These are phyloP conservation scores for Mesorhabditis sp. DNA, from an alignment of 2,888 invertebrate species.

Conservation along the genomic window DNA sequence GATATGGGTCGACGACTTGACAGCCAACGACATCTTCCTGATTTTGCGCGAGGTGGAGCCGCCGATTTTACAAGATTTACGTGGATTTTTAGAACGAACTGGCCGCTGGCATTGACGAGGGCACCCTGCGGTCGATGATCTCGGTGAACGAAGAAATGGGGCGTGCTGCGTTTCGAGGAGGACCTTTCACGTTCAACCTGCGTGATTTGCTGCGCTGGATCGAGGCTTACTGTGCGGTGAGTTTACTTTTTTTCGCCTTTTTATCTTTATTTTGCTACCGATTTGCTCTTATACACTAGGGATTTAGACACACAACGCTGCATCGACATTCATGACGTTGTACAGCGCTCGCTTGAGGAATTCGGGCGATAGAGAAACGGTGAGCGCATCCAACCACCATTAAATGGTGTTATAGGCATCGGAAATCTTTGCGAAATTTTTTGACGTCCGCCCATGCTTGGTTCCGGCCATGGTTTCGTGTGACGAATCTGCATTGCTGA, in stretches of 20 bases:
- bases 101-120: neutral
- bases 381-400: slow-evolving; percentile 6
- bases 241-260: neutral
- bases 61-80: slow-evolving; percentile 23
- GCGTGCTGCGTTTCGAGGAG: slow-evolving; percentile 65
- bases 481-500: neutral
- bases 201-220: slow-evolving; percentile 92
- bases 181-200: slow-evolving; percentile 95
- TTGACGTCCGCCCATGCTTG: slow-evolving; percentile 15
- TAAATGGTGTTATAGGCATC: slow-evolving; percentile 11
- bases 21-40: slow-evolving; percentile 14
- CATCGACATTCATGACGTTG: slow-evolving; percentile 70
- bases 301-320: slow-evolving; percentile 43
- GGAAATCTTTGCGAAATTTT: slow-evolving; percentile 18
- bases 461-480: neutral
- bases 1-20: slow-evolving; percentile 6
- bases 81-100: slow-evolving; percentile 20
- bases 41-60: neutral
- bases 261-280: slow-evolving; percentile 9
- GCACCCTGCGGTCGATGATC: neutral
- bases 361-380: slow-evolving; percentile 71
- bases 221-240: slow-evolving; percentile 61
- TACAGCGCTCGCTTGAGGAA: slow-evolving; percentile 84
- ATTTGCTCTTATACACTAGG: neutral
- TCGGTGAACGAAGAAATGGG: slow-evolving; percentile 8